These are phyloP conservation scores for Rhynchonycteris naso DNA, from an alignment of 2,797 vertebrate genomes.

Conservation along the genomic window DNA sequence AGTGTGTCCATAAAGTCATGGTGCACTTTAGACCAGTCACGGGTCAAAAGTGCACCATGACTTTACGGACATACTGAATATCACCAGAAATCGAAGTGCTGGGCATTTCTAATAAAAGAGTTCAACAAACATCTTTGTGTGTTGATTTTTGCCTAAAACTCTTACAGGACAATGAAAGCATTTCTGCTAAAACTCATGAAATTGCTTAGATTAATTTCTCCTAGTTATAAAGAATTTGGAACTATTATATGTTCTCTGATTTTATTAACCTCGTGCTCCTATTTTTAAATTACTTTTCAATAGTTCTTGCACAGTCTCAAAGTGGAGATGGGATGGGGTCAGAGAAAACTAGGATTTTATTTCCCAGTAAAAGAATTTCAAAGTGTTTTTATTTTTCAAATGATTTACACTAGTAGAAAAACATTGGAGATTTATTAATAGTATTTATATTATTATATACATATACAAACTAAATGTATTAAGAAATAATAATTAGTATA, in stretches of 20 bases:
- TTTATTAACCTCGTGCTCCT: background rate
- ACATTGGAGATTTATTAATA: background rate
- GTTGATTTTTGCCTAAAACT: background rate
- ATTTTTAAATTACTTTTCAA: background rate
- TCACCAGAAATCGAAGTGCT: background rate
- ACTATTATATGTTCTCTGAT: background rate
- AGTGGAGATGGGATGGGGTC: background rate
- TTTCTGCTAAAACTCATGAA: background rate
- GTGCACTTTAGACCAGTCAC: too few species aligned
- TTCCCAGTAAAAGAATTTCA: background rate
- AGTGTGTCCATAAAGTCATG: too few species aligned
- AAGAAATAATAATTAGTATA: background rate
- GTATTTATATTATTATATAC: background rate
- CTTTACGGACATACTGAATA: too few species aligned
- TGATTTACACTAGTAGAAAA: background rate
- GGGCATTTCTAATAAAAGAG: background rate
- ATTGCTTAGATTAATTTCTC: background rate
- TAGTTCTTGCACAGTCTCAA: background rate
- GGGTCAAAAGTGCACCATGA: too few species aligned
- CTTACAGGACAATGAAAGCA: background rate
- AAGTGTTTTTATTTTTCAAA: slow-evolving; percentile 5
- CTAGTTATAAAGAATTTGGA: background rate
- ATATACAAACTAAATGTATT: background rate
- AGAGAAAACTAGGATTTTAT: background rate
- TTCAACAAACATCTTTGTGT: background rate